These are phyloP conservation scores for Drosophila recens DNA, from an alignment of 2,888 invertebrate genomes.

Conservation along the genomic window DNA sequence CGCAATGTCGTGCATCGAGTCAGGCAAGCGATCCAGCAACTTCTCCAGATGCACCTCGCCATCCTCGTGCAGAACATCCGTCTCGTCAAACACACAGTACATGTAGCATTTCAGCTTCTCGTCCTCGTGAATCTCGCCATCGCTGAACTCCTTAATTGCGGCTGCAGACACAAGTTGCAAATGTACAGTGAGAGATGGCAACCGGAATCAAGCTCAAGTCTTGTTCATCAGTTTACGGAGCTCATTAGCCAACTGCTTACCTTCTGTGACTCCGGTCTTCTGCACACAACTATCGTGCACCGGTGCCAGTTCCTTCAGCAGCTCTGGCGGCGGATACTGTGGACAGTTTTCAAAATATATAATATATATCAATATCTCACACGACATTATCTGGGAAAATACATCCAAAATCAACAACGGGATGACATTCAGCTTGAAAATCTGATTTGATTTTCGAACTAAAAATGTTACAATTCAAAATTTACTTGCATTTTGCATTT, in stretches of 20 bases:
- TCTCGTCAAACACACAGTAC: conserved; percentile 85
- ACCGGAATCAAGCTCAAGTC: conserved; percentile 17
- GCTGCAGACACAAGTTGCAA: conserved; percentile 63
- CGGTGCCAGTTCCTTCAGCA: conserved; percentile 67
- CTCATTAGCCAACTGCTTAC: conserved; percentile 54
- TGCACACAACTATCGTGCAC: conserved; percentile 74
- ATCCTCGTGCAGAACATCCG: conserved; percentile 83
- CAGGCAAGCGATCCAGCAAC: conserved; percentile 78
- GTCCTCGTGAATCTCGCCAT: conserved; percentile 85
- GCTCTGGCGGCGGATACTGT: conserved; percentile 79
- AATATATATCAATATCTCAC: no score
- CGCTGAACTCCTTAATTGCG: conserved; percentile 85
- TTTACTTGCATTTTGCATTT: no score
- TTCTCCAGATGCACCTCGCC: conserved; percentile 85
- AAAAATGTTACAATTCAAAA: no score
- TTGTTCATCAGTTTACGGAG: conserved; percentile 5
- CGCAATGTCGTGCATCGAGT: conserved; percentile 78
- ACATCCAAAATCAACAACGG: no score
- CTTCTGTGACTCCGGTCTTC: conserved; percentile 81
- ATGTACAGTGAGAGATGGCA: conserved; percentile 39
- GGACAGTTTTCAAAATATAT: background rate
- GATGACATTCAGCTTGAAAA: no score
- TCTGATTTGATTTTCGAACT: no score
- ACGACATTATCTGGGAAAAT: no score
- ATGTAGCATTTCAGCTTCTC: conserved; percentile 85